Evolutionary conservation across 2,888 invertebrate species (phyloP).

Genomic region (Aromia moschata): DNA sequence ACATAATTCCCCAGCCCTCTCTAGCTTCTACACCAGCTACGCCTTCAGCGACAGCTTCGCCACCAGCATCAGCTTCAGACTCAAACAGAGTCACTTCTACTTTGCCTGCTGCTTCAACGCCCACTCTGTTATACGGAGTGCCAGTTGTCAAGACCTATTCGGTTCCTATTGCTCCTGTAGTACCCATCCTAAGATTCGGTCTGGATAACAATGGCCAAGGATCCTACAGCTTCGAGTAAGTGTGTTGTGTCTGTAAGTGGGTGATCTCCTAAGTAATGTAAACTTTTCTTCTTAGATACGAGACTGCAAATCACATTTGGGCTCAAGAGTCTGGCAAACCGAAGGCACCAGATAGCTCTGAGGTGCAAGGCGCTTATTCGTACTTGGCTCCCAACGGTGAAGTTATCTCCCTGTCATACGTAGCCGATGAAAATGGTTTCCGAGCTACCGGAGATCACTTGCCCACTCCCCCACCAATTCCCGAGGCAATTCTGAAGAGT

Average conservation of each 20-base stretch:
- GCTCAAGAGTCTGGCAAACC: slow-evolving; percentile 52
- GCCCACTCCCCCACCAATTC: slow-evolving; percentile 69
- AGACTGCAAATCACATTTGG: slow-evolving; percentile 67
- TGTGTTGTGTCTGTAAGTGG: background rate
- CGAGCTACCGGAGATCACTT: slow-evolving; percentile 66
- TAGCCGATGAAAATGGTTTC: slow-evolving; percentile 69
- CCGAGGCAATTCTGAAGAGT: slow-evolving; percentile 65
- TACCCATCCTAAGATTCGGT: slow-evolving; percentile 65
- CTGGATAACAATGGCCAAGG: slow-evolving; percentile 68
- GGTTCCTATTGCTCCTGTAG: slow-evolving; percentile 57
- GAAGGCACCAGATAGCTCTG: slow-evolving; percentile 27
- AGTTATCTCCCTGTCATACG: slow-evolving; percentile 62
- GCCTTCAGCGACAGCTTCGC: background rate
- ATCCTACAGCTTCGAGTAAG: slow-evolving; percentile 68
- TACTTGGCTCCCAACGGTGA: slow-evolving; percentile 51
- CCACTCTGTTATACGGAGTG: slow-evolving; percentile 1
- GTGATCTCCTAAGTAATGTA: background rate
- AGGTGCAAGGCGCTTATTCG: slow-evolving; percentile 45
- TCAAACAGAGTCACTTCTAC: background rate
- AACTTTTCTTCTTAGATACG: slow-evolving; percentile 54
- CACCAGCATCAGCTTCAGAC: background rate
- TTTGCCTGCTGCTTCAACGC: slow-evolving; percentile 4
- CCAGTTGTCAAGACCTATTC: background rate
- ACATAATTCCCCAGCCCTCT: background rate
- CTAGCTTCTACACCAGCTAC: too few relatives aligned